Evolutionary conservation across 2,797 vertebrate genomes (phyloP), one percentile per base, ranked within the genome.

Genomic region (Xiphophorus birchmanni): DNA sequence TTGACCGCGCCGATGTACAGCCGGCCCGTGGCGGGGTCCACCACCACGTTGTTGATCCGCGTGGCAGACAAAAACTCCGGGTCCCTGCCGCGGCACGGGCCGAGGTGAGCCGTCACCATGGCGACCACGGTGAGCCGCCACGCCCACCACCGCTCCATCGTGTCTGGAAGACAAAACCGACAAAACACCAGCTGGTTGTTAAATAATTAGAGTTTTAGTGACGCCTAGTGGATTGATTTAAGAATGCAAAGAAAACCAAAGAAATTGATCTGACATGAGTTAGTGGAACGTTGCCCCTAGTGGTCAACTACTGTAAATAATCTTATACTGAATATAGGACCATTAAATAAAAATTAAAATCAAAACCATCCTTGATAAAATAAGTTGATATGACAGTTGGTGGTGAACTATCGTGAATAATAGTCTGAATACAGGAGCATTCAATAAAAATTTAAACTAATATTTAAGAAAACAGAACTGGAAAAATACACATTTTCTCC

Each of bases 1-100:
- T 99, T 98, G 82, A 99, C 94, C 0, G 97, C 97, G n/a, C 98
- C 98, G 45, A 97, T 85, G 79, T 99, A 99, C 37, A 99, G 95
- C 11, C 91, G 94, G 2, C 97, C 97, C 0, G 97, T 97, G 0
- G 75, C 89, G 0, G 91, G 88, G 73, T 96, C 84, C 13, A 75
- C 67, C 74, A 94, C 95, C 80, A 96, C 92, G 18, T 95, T 96
- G 89, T 96, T 96, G 91, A 96, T 95, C 44, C 84, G 71, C 0
- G 65, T 91, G 2, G 54, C 5, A 0, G 93, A 94, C 45, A 9
- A 15, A 80, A 95, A 96, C 78, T 92, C 89, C 0, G 18, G 0
- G 8, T 3, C 82, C 45, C 80, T 71, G 23, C 75, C 56, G 2
- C n/a, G 8, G 37, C 88, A 86, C 60, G 76, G 76, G 82, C 48